Conservation (phyloP, 2,113 vertebrate species). For the Rynchops niger region DNA sequence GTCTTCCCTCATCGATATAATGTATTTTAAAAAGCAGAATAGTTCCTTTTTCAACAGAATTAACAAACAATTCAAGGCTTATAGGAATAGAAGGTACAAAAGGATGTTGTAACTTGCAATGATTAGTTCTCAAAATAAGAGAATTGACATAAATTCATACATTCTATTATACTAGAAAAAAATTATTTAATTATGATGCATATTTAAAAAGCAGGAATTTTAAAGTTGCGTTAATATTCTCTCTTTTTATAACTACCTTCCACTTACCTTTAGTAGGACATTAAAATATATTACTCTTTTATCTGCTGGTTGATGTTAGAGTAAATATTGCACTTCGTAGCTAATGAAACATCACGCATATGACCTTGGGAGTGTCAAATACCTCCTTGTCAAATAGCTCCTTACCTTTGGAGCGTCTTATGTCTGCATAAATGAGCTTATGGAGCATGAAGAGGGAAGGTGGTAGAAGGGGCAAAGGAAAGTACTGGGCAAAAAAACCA, state of each 20-base stretch:
- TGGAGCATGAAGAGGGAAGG: neutral
- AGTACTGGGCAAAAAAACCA: neutral
- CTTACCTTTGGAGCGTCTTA: neutral
- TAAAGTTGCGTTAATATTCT: neutral
- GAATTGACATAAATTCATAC: neutral
- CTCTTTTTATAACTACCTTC: neutral
- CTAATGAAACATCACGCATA: neutral
- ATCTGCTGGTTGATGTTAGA: neutral
- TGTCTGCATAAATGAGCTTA: neutral
- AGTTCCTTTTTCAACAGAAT: neutral
- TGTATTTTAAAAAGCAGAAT: neutral
- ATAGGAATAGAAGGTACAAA: neutral
- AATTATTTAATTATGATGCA: neutral
- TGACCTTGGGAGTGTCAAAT: neutral
- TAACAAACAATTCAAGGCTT: neutral
- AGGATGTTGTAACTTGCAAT: neutral
- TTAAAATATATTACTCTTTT: neutral
- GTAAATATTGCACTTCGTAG: fast-evolving
- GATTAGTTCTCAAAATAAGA: neutral
- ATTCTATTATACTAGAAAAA: neutral
- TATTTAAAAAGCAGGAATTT: neutral
- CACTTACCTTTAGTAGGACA: neutral
- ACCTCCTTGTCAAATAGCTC: neutral
- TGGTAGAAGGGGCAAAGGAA: neutral
- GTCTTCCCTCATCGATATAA: neutral